Evolutionary conservation across 2,113 vertebrate genomes (phyloP).

Genomic region (Pogonocichla stellata): DNA sequence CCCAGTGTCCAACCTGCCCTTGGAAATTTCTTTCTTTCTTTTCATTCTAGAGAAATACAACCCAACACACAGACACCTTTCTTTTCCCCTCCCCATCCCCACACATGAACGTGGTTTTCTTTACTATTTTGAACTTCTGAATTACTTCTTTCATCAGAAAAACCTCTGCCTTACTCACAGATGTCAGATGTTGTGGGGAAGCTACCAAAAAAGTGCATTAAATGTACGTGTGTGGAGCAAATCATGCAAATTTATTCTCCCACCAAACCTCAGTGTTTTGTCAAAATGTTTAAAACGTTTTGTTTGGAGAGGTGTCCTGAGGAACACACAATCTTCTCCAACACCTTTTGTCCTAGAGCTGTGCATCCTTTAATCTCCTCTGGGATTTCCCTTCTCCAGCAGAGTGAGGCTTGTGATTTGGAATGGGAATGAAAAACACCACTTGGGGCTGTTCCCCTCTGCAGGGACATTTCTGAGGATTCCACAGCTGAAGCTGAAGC

Average conservation of each 20-base stretch:
- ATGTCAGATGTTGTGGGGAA: not conserved
- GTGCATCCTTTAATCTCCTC: not conserved
- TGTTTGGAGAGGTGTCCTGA: not conserved
- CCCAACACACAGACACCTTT: not conserved
- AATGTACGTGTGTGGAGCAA: not conserved
- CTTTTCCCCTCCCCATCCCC: not conserved
- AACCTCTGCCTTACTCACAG: not conserved
- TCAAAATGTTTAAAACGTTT: not conserved
- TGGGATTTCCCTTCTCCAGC: not conserved
- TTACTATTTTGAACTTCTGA: not conserved
- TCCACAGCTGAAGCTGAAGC: not conserved
- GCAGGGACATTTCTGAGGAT: not conserved
- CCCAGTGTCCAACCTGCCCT: not conserved
- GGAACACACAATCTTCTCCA: not conserved
- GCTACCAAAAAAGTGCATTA: not conserved
- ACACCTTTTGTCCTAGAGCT: not conserved
- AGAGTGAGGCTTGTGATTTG: not conserved
- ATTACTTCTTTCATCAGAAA: not conserved
- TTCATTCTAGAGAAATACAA: not conserved
- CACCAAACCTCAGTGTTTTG: not conserved
- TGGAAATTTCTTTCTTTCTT: not conserved
- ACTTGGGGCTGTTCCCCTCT: not conserved
- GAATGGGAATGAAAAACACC: not conserved
- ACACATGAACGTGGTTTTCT: not conserved
- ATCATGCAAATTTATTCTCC: not conserved